These are phyloP conservation scores for Cylindroiulus punctatus DNA, from an alignment of 2,888 invertebrate genomes.

Conservation along the genomic window DNA sequence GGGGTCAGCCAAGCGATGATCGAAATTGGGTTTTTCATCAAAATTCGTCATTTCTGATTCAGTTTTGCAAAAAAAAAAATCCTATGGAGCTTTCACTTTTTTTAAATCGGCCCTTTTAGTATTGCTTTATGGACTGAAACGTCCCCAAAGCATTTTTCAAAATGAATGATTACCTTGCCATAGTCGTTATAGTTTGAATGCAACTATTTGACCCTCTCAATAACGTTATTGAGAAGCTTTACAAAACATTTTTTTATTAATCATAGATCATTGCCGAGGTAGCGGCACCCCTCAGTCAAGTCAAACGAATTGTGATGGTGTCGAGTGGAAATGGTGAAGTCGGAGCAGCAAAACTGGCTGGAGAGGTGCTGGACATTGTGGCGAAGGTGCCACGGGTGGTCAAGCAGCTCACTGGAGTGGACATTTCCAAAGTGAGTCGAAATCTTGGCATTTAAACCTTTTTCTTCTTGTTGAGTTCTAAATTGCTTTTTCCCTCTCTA, in stretches of 20 bases:
- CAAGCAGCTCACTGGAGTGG: conserved; percentile 91
- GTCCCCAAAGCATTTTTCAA: too few species aligned
- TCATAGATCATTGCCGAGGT: conserved; percentile 92
- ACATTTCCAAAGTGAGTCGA: conserved; percentile 72
- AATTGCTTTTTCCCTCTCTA: neutral
- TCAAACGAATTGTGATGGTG: conserved; percentile 96
- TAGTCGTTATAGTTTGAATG: too few species aligned
- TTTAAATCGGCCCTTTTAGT: too few species aligned
- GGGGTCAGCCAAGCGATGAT: too few species aligned
- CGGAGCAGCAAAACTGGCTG: conserved; percentile 93
- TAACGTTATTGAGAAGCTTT: too few species aligned
- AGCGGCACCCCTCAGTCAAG: conserved; percentile 92
- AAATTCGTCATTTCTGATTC: too few species aligned
- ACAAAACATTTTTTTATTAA: conserved; percentile 49
- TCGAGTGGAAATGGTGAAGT: conserved; percentile 87
- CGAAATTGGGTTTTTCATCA: too few species aligned
- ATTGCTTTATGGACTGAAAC: too few species aligned
- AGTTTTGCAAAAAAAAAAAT: too few species aligned
- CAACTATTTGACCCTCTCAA: too few species aligned
- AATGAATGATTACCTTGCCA: too few species aligned
- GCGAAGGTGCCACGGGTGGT: conserved; percentile 91
- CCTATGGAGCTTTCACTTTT: too few species aligned
- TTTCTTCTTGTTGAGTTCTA: neutral
- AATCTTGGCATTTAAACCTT: neutral
- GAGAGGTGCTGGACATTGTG: conserved; percentile 93